Conservation (phyloP, 2,797 vertebrate genomes). For the Acipenser oxyrinchus region DNA sequence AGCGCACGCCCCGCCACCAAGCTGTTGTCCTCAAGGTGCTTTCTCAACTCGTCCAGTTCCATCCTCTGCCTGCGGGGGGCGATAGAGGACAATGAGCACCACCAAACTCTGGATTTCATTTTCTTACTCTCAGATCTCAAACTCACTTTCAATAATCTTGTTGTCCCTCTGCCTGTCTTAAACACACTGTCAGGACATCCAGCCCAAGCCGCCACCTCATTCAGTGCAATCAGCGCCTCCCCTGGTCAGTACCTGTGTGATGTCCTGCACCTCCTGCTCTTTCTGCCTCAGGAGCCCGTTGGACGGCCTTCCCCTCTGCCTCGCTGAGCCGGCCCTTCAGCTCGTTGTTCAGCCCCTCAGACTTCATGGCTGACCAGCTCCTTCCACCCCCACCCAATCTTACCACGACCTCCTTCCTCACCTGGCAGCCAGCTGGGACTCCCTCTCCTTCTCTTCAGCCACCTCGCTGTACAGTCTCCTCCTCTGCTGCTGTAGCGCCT, state of each 20-base stretch:
- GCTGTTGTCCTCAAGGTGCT: conserved; percentile 77
- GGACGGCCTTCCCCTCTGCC: conserved; percentile 60
- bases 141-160: too few relatives aligned
- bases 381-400: too few relatives aligned
- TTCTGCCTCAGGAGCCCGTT: conserved; percentile 57
- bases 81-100: background rate
- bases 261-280: conserved; percentile 61
- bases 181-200: too few relatives aligned
- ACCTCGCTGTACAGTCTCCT: conserved; percentile 77
- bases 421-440: conserved; percentile 76
- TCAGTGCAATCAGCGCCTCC: background rate
- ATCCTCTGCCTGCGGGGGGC: conserved; percentile 65
- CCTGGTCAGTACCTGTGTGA: conserved; percentile 52
- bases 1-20: conserved; percentile 56
- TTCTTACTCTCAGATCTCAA: too few relatives aligned
- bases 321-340: conserved; percentile 67
- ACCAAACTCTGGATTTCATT: background rate
- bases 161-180: too few relatives aligned
- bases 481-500: conserved; percentile 77
- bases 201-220: background rate
- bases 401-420: conserved; percentile 32
- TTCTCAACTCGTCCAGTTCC: conserved; percentile 74
- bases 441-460: conserved; percentile 79
- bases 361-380: too few relatives aligned
- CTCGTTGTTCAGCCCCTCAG: conserved; percentile 42